Evolutionary conservation across 2,888 invertebrate species (phyloP).

Genomic region (Pyralis farinalis): DNA sequence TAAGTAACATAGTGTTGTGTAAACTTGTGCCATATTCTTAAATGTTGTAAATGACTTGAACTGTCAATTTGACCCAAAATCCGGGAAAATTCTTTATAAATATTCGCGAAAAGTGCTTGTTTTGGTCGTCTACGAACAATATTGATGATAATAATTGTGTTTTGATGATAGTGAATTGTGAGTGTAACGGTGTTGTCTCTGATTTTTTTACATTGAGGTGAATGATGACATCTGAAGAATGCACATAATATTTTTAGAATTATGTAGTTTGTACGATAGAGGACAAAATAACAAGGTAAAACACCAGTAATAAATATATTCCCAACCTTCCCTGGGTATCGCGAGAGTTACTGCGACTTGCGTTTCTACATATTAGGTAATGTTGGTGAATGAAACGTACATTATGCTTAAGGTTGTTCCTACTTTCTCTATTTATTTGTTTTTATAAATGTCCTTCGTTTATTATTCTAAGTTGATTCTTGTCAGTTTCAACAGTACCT

Average conservation of each 20-base stretch:
- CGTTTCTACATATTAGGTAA: conserved; percentile 33
- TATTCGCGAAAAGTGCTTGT: conserved; percentile 40
- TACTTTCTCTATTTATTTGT: conserved; percentile 45
- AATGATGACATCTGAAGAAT: conserved; percentile 69
- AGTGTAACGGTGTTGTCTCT: conserved; percentile 26
- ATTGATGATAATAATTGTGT: conserved; percentile 8
- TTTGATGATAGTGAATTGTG: conserved; percentile 8
- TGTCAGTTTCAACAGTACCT: conserved; percentile 4
- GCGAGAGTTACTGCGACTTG: conserved; percentile 10
- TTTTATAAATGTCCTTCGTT: conserved; percentile 44
- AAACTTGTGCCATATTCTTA: conserved; percentile 56
- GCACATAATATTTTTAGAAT: conserved; percentile 78
- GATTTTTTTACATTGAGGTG: conserved; percentile 34
- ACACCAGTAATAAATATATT: conserved; percentile 37
- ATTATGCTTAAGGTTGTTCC: conserved; percentile 36
- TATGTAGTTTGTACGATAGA: conserved; percentile 68
- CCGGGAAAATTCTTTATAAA: conserved; percentile 53
- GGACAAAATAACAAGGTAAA: conserved; percentile 66
- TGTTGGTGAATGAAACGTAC: conserved; percentile 22
- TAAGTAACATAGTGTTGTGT: conserved; percentile 53
- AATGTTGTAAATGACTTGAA: conserved; percentile 70
- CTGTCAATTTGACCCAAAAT: conserved; percentile 76
- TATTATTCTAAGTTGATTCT: conserved; percentile 18
- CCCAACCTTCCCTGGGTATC: conserved; percentile 15
- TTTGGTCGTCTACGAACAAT: conserved; percentile 15